Base-by-base conservation (phyloP, 2,797 vertebrate species). In the Brotogeris chrysoptera region DNA sequence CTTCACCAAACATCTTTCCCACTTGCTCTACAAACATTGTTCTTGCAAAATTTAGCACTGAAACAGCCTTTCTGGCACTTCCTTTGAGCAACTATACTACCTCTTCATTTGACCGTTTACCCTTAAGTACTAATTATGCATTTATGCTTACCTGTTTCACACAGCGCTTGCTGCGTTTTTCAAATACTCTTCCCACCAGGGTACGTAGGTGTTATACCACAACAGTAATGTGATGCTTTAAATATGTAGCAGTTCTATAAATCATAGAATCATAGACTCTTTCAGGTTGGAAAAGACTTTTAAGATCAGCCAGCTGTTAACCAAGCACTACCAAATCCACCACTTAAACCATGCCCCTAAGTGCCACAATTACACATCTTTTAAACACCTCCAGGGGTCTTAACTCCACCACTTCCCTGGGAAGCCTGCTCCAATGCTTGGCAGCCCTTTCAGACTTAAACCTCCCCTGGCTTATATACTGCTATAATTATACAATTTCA, bases 11-110 rank as follows among this genome's bases (percentile, higher is more conserved):
- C 7, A 16, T 8, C 10, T 65, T 61, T 47, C 9, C 3, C 13
- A n/a, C 0, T 2, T 46, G 11, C 23, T 47, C 11, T 12, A 11
- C 8, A 41, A 8, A 16, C 2, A 25, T 16, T 9, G 5, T 25
- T 81, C 9, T 6, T 76, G 36, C 5, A 68, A 34, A 68, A 20
- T 55, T 82, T 32, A n/a, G 0, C 15, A 8, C 3, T 57, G 41
- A 57, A 69, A 14, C 16, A 11, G 65, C 14, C 23, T 44, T 46
- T 52, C 18, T 1, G 3, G 6, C 21, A 13, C 27, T 57, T 55
- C 10, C 24, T 39, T 50, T 63, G 17, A 38, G 10, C 1, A 1
- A 6, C 24, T 15, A 1, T 25, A 20, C 4, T 27, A 10, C 6
- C 3, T 34, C 13, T 28, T 39, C 9, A 16, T 50, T 43, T 66